Evolutionary conservation across 2,113 vertebrate species (phyloP).

Genomic region (Casuarius casuarius): DNA sequence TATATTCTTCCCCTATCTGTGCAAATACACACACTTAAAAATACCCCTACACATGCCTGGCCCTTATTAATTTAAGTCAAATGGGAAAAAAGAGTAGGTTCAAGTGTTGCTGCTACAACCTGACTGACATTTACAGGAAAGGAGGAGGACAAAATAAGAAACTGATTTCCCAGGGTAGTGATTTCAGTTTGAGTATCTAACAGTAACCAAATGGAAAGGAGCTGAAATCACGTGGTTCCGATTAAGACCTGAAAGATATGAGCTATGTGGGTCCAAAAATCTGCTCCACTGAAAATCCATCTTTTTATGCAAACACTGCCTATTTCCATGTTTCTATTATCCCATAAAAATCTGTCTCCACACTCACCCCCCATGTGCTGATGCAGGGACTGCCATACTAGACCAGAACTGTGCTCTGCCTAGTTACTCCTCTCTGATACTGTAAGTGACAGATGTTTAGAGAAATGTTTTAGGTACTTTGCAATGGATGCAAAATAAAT

Average conservation of each 20-base stretch:
- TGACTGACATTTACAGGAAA: not conserved
- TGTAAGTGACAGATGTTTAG: not conserved
- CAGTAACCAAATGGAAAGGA: not conserved
- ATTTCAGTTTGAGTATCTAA: not conserved
- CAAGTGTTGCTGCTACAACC: not conserved
- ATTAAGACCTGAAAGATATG: not conserved
- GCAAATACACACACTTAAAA: not conserved
- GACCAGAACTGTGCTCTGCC: not conserved
- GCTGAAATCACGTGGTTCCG: too few relatives aligned
- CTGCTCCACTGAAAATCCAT: not conserved
- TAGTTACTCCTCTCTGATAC: too few relatives aligned
- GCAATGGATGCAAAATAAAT: not conserved
- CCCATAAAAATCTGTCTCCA: not conserved
- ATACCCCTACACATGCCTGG: not conserved
- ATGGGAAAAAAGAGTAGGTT: not conserved
- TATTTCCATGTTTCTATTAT: not conserved
- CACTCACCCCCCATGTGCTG: not conserved
- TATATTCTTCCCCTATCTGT: not conserved
- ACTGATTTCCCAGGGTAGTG: not conserved
- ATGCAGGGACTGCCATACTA: not conserved
- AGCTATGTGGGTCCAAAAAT: too few relatives aligned
- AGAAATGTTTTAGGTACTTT: not conserved
- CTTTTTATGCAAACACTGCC: too few relatives aligned
- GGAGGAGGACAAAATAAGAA: not conserved
- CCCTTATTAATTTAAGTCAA: not conserved